Conservation (phyloP, 2,113 vertebrate genomes). For the Sapayoa aenigma region DNA sequence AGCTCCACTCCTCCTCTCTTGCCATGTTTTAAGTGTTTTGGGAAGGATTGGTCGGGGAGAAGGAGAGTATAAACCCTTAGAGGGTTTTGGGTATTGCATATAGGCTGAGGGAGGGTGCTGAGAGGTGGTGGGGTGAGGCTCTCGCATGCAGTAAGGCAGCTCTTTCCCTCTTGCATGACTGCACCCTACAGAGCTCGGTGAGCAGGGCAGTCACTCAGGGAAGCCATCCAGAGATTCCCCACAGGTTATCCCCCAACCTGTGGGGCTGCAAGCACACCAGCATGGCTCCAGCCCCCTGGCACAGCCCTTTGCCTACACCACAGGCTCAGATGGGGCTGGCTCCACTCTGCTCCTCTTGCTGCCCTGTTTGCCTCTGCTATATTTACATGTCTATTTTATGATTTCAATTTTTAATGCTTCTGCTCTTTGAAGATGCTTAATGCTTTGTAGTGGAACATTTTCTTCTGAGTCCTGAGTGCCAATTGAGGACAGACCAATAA, state of each 20-base stretch:
- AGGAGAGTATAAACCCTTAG: neutral
- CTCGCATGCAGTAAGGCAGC: neutral
- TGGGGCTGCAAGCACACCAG: neutral
- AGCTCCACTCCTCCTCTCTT: neutral
- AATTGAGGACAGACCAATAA: slow-evolving; percentile 80
- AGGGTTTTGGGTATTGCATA: rapidly evolving
- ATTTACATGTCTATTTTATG: slow-evolving; percentile 82
- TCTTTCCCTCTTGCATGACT: neutral
- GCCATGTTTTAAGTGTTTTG: neutral
- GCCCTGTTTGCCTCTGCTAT: slow-evolving; percentile 69
- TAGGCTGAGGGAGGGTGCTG: neutral
- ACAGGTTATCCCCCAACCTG: neutral
- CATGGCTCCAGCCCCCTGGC: neutral
- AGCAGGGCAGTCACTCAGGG: neutral
- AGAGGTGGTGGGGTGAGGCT: neutral
- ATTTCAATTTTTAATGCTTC: slow-evolving; percentile 85
- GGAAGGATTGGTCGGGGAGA: neutral
- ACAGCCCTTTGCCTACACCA: neutral
- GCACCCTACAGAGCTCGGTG: rapidly evolving
- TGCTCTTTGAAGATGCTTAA: slow-evolving; percentile 83
- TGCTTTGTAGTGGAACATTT: slow-evolving; percentile 83
- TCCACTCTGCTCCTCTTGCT: rapidly evolving
- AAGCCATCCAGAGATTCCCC: neutral
- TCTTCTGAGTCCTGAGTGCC: slow-evolving; percentile 76
- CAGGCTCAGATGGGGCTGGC: neutral